A percentile compares a stretch with the other conserved stretches of the same genome.
These are phyloP conservation scores for Linepithema humile DNA, from an alignment of 1,140 invertebrate species.

Conservation along the genomic window DNA sequence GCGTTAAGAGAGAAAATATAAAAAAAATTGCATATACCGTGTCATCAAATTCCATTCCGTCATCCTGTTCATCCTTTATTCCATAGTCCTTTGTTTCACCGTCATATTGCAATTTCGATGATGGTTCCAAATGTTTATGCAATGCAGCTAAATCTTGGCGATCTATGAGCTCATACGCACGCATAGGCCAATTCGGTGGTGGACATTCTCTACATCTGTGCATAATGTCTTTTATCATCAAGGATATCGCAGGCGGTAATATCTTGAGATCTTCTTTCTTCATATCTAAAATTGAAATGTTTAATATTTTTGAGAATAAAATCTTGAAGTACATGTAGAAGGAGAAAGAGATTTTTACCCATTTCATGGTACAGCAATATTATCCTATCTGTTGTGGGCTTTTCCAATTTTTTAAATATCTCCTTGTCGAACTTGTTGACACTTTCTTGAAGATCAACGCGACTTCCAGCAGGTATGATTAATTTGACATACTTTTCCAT, in stretches of 20 bases:
- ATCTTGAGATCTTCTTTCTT: conserved; percentile 89
- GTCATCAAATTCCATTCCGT: conserved; percentile 89
- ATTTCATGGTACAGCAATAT: conserved; percentile 79
- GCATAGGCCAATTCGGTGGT: conserved; percentile 90
- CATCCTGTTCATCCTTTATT: conserved; percentile 85
- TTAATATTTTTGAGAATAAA: conserved; percentile 6
- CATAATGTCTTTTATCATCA: conserved; percentile 91
- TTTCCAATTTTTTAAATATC: conserved; percentile 69
- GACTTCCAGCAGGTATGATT: conserved; percentile 79
- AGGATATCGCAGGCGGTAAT: conserved; percentile 90
- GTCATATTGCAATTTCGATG: conserved; percentile 46
- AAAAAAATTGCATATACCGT: conserved; percentile 66
- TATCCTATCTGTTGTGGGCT: conserved; percentile 72
- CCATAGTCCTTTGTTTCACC: conserved; percentile 76
- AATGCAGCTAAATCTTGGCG: conserved; percentile 89
- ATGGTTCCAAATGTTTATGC: conserved; percentile 80
- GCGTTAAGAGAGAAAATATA: not conserved
- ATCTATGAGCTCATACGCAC: conserved; percentile 92
- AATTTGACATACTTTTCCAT: conserved; percentile 77
- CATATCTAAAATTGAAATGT: conserved; percentile 84
- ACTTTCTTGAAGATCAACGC: conserved; percentile 77
- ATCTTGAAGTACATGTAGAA: not conserved
- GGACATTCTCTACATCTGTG: conserved; percentile 90
- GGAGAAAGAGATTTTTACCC: conserved; percentile 62
- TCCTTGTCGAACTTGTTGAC: conserved; percentile 76